These are phyloP conservation scores for Synanthedon formicaeformis DNA, from an alignment of 2,888 invertebrate species.

Conservation along the genomic window DNA sequence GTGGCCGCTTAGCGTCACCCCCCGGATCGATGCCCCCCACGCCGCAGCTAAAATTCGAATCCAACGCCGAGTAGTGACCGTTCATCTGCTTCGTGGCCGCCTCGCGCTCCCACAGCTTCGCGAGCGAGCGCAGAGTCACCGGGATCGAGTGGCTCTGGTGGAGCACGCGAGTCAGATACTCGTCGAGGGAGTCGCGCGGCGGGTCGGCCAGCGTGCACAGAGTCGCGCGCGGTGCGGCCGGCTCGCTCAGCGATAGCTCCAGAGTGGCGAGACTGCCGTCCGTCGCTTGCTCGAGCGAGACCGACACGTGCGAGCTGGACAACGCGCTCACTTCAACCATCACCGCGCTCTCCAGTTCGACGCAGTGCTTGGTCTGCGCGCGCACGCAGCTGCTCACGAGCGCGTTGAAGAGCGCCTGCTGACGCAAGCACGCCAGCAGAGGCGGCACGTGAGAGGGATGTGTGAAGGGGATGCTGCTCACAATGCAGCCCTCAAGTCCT, in stretches of 20 bases:
- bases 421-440: slow-evolving; percentile 85
- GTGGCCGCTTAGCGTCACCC: slow-evolving; percentile 64
- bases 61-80: slow-evolving; percentile 65
- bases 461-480: slow-evolving; percentile 89
- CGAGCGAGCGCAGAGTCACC: slow-evolving; percentile 86
- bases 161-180: slow-evolving; percentile 71
- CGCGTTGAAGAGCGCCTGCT: slow-evolving; percentile 92
- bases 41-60: slow-evolving; percentile 75
- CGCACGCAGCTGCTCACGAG: slow-evolving; percentile 90
- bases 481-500: slow-evolving; percentile 77
- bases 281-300: slow-evolving; percentile 91
- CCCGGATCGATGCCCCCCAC: slow-evolving; percentile 77
- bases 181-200: slow-evolving; percentile 52
- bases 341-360: slow-evolving; percentile 80
- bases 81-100: slow-evolving; percentile 67
- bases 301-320: slow-evolving; percentile 89
- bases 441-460: slow-evolving; percentile 93
- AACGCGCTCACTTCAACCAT: slow-evolving; percentile 94
- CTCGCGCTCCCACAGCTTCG: slow-evolving; percentile 88
- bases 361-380: slow-evolving; percentile 82
- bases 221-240: slow-evolving; percentile 82
- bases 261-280: slow-evolving; percentile 94
- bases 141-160: slow-evolving; percentile 95
- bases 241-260: slow-evolving; percentile 87
- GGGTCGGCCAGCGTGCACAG: slow-evolving; percentile 74